These are phyloP conservation scores for Eupleurogrammus muticus DNA, from an alignment of 2,797 vertebrate genomes.

Conservation along the genomic window DNA sequence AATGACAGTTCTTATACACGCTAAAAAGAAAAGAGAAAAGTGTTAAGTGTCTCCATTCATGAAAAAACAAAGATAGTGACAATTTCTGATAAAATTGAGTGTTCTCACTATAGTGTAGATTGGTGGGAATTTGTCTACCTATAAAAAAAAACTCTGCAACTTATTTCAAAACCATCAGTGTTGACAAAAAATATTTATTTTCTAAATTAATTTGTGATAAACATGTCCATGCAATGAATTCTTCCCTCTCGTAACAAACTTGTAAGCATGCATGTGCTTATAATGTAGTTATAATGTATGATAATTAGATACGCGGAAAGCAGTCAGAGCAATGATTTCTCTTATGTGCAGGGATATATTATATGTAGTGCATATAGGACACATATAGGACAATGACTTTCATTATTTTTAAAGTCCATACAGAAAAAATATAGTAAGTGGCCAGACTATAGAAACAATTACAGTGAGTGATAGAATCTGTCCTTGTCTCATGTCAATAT, in stretches of 20 bases:
- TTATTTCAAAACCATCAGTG: too few relatives aligned
- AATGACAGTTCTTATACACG: background rate
- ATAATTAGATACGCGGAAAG: conserved; percentile 64
- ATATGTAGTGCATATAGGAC: background rate
- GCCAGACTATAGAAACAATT: conserved; percentile 11
- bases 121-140: too few relatives aligned
- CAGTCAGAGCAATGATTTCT: conserved; percentile 30
- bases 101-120: too few relatives aligned
- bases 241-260: conserved; percentile 13
- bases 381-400: background rate
- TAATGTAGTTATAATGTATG: conserved; percentile 46
- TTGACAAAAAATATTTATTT: background rate
- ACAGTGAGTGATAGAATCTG: conserved; percentile 19
- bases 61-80: too few relatives aligned
- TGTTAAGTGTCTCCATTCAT: background rate
- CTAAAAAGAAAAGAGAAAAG: background rate
- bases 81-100: too few relatives aligned
- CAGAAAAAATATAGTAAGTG: conserved; percentile 2
- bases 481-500: conserved; percentile 39
- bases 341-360: conserved; percentile 1
- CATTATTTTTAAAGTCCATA: conserved; percentile 7
- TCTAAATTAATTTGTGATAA: background rate
- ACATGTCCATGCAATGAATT: background rate
- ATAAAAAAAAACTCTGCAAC: background rate
- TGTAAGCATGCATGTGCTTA: conserved; percentile 59